Evolutionary conservation across 2,113 vertebrate genomes (phyloP), one percentile per base, ranked within the genome.

Genomic region (Brevimyrus niger): DNA sequence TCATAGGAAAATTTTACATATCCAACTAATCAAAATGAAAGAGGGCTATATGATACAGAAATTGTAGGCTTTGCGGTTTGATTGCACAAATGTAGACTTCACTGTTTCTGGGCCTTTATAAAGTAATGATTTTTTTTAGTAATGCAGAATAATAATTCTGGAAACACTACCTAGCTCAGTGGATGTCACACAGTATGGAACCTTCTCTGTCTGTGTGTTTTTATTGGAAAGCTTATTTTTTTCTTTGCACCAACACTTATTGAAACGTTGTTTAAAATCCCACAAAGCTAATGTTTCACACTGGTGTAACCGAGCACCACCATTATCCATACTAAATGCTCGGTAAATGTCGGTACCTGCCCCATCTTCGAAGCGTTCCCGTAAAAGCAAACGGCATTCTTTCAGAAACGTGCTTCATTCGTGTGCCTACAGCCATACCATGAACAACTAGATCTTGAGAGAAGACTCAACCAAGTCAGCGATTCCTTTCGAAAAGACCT

Each of bases 381-480:
- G 89, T 89, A 90, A 89, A 86, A 90, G 23, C 5, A 91, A 93
- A 94, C 93, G 91, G 90, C 91, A 90, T 91, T 91, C 91, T 91
- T 94, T 92, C 92, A 89, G 91, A 88, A 88, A 53, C 92, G 91
- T 35, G 31, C 65, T 73, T 73, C 65, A 35, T n/a, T 3, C 35
- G 65, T 13, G 35, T 31, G 46, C 15, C 4, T 47, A 47, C 35
- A 46, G 19, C 44, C 42, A 19, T 10, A 46, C 42, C 80, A 47
- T 15, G 21, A 47, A 23, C 9, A 47, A 23, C 38, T 44, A 21
- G 42, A 42, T n/a, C 44, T 10, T 47, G 10, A 27, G 42, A 47
- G 21, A 13, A n/a, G 21, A 84, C 27, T 23, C 42, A 44, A 13
- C 17, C 17, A 84, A 84, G 82, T 84, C 82, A 47, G 82, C 21